Conservation (phyloP, 30 jellyfish, hydroid and myxozoan genomes). For the Sanderia malayensis region DNA sequence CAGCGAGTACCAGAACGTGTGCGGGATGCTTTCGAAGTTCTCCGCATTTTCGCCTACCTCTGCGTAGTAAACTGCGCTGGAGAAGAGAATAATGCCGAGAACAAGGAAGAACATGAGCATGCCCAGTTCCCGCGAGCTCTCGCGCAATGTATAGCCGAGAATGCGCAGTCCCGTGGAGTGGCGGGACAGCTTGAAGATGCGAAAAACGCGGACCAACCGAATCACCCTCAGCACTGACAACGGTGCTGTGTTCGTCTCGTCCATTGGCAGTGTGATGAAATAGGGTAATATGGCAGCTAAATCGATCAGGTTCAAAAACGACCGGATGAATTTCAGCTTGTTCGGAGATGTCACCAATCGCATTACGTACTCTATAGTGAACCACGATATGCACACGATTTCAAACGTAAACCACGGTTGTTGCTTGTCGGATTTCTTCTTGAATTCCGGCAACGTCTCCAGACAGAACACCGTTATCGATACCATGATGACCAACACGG, state of each 20-base stretch:
- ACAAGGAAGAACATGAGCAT: conserved; percentile 84
- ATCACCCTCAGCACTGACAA: conserved; percentile 89
- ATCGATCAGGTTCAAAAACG: conserved; percentile 83
- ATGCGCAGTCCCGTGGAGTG: conserved; percentile 95
- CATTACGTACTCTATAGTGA: conserved; percentile 78
- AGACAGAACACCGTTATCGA: conserved; percentile 85
- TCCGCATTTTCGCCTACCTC: conserved; percentile 74
- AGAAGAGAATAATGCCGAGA: conserved; percentile 84
- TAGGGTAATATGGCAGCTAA: conserved; percentile 92
- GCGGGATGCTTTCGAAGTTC: conserved; percentile 78
- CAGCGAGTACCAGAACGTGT: conserved; percentile 82
- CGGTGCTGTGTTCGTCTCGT: conserved; percentile 82
- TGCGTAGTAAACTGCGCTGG: conserved; percentile 95
- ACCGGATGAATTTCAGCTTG: conserved; percentile 62
- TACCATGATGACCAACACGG: conserved; percentile 72
- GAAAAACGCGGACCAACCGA: conserved; percentile 89
- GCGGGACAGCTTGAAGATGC: conserved; percentile 91
- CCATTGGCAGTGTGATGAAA: conserved; percentile 85
- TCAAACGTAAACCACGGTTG: conserved; percentile 94
- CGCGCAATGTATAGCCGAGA: conserved; percentile 88
- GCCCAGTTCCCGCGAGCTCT: conserved; percentile 87
- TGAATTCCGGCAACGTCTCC: conserved; percentile 79
- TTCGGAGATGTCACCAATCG: conserved; percentile 80
- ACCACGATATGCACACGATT: conserved; percentile 87
- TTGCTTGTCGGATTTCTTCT: conserved; percentile 19